These are phyloP conservation scores for Drosophila recens DNA, from an alignment of 2,888 invertebrate species.

Conservation along the genomic window DNA sequence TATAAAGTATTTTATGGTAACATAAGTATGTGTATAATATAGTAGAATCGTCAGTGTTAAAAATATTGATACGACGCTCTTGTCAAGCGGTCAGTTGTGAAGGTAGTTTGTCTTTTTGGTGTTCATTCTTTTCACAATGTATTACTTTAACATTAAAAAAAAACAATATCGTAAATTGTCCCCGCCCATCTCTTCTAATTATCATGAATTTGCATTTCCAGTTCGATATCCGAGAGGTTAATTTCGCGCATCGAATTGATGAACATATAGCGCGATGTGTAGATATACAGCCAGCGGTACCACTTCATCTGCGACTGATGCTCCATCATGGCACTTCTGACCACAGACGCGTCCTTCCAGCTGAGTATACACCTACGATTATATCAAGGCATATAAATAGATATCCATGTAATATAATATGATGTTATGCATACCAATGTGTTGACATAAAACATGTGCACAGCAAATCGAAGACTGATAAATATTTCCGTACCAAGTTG, in stretches of 20 bases:
- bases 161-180: constrained; percentile 7
- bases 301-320: constrained; percentile 97
- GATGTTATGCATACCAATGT: constrained; percentile 88
- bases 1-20: constrained; percentile 40
- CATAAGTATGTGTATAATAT: constrained; percentile 41
- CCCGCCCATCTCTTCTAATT: constrained; percentile 53
- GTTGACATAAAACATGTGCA: constrained; percentile 92
- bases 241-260: constrained; percentile 94
- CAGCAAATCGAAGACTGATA: constrained; percentile 93
- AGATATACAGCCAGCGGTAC: constrained; percentile 95
- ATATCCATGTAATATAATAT: neutral
- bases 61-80: constrained; percentile 31
- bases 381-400: neutral
- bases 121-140: constrained; percentile 49
- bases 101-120: constrained; percentile 76
- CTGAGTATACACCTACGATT: constrained; percentile 88
- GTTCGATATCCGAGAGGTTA: constrained; percentile 90
- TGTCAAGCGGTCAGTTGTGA: constrained; percentile 43
- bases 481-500: constrained; percentile 94
- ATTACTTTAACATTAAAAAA: constrained; percentile 28
- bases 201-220: constrained; percentile 90
- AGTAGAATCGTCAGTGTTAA: constrained; percentile 74
- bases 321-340: constrained; percentile 92
- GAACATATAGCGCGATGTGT: constrained; percentile 95
- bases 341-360: constrained; percentile 87